Base-by-base conservation (phyloP, 2,797 vertebrate species). In the Cyclopterus lumpus region DNA sequence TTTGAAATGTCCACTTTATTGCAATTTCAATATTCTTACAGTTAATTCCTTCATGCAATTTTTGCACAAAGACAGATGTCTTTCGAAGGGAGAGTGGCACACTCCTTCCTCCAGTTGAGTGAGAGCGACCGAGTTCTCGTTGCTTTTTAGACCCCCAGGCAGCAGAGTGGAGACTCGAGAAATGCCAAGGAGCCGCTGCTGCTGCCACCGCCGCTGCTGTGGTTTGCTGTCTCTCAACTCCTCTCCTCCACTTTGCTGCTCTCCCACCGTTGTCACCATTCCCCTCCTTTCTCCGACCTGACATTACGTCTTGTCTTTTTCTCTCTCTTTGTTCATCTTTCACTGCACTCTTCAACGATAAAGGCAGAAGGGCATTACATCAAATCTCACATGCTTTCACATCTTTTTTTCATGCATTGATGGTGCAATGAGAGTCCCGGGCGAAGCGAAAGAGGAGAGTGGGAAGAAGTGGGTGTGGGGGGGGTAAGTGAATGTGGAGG, bases 371-470 rank as follows among this genome's bases (percentile, higher is more conserved):
- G 71, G 57, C 46, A 68, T 84, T 89, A 24, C 68, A 67, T 77
- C 60, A 82, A 83, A 81, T 69, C 36, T 77, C 44, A 40, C 11
- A 79, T 77, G 75, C 75, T 62, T 77, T 85, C 60, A 72, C 53
- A 42, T 82, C 60, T 58, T 81, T 66, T 75, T 72, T 70, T 69
- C 28, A 79, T 76, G 28, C 26, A n/a, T 59, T 65, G 46, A 62
- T 59, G 60, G 55, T 63, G 48, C 44, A 71, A 5, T 34, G 34
- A 58, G 32, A 54, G 44, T 34, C 51, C n/a, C 11, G 28, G 63
- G 9, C 16, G 12, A 28, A 38, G 38, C 22, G 70, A 42, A 68
- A 15, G 32, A 34, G 32, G 22, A 32, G 8, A 20, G 51, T 44
- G 63, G 42, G 54, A 32, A 54, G 38, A 62, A 38, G 38, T 48